Conservation (phyloP, 2,113 vertebrate genomes). For the Machaerirhynchus nigripectus region DNA sequence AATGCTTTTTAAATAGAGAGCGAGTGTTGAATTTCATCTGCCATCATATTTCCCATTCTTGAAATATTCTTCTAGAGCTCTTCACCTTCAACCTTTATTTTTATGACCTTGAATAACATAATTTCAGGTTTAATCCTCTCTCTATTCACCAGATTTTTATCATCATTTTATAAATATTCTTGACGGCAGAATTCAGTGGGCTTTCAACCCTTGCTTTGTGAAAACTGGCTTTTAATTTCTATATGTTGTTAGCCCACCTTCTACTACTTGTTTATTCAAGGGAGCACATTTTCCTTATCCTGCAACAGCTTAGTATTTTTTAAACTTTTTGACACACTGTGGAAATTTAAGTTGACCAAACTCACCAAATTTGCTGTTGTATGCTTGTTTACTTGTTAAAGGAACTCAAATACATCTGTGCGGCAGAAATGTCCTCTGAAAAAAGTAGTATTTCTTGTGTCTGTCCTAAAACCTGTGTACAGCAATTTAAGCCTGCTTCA, state of each 20-base stretch:
- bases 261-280: background rate
- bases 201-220: background rate
- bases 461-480: background rate
- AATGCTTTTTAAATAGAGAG: background rate
- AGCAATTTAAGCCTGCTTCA: background rate
- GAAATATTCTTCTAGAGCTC: background rate
- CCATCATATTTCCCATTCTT: background rate
- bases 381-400: background rate
- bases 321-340: background rate
- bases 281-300: background rate
- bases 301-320: background rate
- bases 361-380: background rate
- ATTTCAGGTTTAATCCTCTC: background rate
- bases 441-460: background rate
- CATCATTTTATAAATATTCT: background rate
- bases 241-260: background rate
- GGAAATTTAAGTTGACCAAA: background rate
- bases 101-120: background rate
- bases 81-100: background rate
- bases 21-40: background rate
- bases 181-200: background rate
- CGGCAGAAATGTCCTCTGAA: background rate
- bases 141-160: background rate
- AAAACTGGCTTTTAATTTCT: background rate
- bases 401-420: background rate